Percentiles rank a stretch among this genome's conserved stretches.
These are phyloP conservation scores for Micromussa lordhowensis DNA, from an alignment of 92 coral and sea anemone species.

Conservation along the genomic window DNA sequence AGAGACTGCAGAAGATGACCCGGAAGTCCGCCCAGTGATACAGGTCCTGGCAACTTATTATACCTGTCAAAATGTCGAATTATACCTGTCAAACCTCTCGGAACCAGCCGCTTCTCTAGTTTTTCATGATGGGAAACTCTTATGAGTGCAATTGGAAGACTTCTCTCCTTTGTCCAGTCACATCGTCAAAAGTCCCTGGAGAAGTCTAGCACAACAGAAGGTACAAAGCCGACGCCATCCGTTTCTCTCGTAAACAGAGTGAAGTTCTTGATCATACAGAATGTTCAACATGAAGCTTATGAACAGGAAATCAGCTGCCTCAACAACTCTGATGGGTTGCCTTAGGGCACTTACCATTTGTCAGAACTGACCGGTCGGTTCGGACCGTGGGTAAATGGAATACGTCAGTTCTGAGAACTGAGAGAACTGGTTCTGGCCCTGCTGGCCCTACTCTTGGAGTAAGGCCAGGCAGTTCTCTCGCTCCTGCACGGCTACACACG, in stretches of 20 bases:
- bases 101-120: slow-evolving; percentile 43
- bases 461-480: slow-evolving; percentile 30
- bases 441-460: slow-evolving; percentile 38
- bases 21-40: too few species aligned
- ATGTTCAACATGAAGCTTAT: slow-evolving; percentile 45
- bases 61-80: too few species aligned
- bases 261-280: slow-evolving; percentile 24
- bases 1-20: too few species aligned
- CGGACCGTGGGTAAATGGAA: neutral
- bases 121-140: slow-evolving; percentile 61
- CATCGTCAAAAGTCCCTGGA: neutral
- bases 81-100: slow-evolving; percentile 7
- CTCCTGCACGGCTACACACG: slow-evolving; percentile 19
- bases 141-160: slow-evolving; percentile 34
- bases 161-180: neutral
- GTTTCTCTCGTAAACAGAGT: slow-evolving; percentile 6
- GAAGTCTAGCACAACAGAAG: neutral
- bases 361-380: too few species aligned
- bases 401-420: neutral
- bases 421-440: slow-evolving; percentile 2
- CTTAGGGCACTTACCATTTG: neutral
- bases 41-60: too few species aligned
- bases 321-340: neutral
- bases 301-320: slow-evolving; percentile 18
- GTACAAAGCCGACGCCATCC: neutral